A percentile compares a stretch with the other conserved stretches of the same genome.
Evolutionary conservation across 2,797 vertebrate genomes (phyloP).

Genomic region (Lindbergichthys nudifrons): DNA sequence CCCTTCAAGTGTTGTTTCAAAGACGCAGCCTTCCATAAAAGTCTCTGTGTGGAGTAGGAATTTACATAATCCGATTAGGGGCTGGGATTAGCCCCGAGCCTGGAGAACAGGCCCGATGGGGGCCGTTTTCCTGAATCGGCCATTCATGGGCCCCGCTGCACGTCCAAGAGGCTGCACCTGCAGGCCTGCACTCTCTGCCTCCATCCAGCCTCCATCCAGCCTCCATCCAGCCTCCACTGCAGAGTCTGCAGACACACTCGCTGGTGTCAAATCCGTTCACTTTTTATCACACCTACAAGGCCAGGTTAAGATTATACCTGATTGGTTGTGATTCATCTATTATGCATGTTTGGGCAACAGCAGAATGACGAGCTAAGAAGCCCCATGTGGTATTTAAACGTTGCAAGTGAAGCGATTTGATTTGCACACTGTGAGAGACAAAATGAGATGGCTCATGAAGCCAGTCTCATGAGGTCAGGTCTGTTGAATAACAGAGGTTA

Average conservation of each 20-base stretch:
- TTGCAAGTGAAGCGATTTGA: neutral
- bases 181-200: constrained; percentile 72
- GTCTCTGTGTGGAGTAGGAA: constrained; percentile 91
- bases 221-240: constrained; percentile 70
- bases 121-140: constrained; percentile 90
- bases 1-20: constrained; percentile 89
- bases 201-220: constrained; percentile 51
- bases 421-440: neutral
- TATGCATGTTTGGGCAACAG: neutral
- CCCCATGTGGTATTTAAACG: constrained; percentile 12
- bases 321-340: neutral
- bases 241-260: constrained; percentile 68
- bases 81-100: constrained; percentile 90
- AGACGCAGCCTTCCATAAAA: constrained; percentile 86
- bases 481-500: neutral
- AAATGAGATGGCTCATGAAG: neutral
- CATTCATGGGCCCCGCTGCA: constrained; percentile 92
- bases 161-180: constrained; percentile 93
- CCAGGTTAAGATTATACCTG: constrained; percentile 19
- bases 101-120: constrained; percentile 90
- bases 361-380: neutral
- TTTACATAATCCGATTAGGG: constrained; percentile 99
- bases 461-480: neutral
- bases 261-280: constrained; percentile 28
- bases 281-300: constrained; percentile 15